Evolutionary conservation across 2,888 invertebrate genomes (phyloP).

Genomic region (Pyrrhia umbra): DNA sequence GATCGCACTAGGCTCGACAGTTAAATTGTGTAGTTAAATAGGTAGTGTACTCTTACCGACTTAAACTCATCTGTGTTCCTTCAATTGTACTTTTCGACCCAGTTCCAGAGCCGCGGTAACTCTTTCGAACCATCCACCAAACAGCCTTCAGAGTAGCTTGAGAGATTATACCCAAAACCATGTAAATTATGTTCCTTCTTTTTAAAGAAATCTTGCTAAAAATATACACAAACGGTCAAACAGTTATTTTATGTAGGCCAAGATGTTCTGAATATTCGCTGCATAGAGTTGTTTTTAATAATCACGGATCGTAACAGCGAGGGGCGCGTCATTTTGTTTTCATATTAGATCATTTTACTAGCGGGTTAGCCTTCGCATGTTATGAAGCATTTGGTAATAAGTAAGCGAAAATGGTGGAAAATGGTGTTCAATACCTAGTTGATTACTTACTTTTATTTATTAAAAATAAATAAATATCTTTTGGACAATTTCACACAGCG

Average conservation of each 20-base stretch:
- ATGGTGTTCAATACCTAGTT: background rate
- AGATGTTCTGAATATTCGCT: conserved; percentile 45
- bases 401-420: too few relatives aligned
- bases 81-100: too few relatives aligned
- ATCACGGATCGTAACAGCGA: conserved; percentile 32
- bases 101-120: too few relatives aligned
- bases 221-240: conserved; percentile 7
- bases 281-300: conserved; percentile 47
- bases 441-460: background rate
- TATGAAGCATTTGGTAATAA: conserved; percentile 17
- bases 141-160: too few relatives aligned
- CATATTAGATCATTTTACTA: conserved; percentile 51
- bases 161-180: too few relatives aligned
- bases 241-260: background rate
- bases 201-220: too few relatives aligned
- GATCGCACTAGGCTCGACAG: background rate
- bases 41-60: too few relatives aligned
- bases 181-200: too few relatives aligned
- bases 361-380: conserved; percentile 18
- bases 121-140: too few relatives aligned
- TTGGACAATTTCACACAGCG: too few relatives aligned
- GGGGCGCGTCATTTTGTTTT: conserved; percentile 48
- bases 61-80: too few relatives aligned
- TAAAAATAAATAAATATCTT: background rate
- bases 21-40: too few relatives aligned